Base-by-base conservation (phyloP, 2,797 vertebrate species). In the Crocodylus rhombifer region DNA sequence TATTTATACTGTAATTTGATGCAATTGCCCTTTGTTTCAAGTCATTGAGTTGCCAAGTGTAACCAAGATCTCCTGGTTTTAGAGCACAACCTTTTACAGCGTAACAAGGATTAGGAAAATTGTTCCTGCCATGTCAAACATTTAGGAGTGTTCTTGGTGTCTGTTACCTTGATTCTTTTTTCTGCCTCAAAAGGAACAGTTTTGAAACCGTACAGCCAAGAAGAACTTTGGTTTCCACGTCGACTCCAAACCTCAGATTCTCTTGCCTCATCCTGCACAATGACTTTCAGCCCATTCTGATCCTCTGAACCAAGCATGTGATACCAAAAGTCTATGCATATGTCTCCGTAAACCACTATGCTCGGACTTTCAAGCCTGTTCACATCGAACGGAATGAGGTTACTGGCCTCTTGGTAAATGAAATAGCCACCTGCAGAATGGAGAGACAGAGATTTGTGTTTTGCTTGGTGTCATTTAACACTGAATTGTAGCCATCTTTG, bases 271-370 rank as follows among this genome's bases (percentile, higher is more conserved):
- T 96, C 97, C 83, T 96, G 96, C 30, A 99, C 80, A 51, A 98
- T 73, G 80, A 97, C 97, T 42, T 81, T 97, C n/a, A 99, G 96
- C 82, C 98, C 96, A 80, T 98, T 97, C 97, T 94, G 73, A 76
- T 96, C 62, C 96, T 97, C 80, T 74, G 96, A 88, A 36, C 95
- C 96, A 23, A 97, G 97, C 94, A 97, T 96, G 62, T 98, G 97
- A 91, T 98, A 99, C 98, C 98, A 98, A 95, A 99, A 99, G 91
- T 99, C 98, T 61, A 99, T 96, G 96, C 98, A 99, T 77, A 98
- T 97, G 36, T 97, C 79, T 4, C 96, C 98, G 77, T 97, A 92
- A 75, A 98, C 91, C 16, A 74, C 26, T 56, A 97, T 93, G 17
- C 94, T 77, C 25, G 91, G 95, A 55, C 98, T 99, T 73, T 98